phyloP scores from a whole-genome alignment of 2,113 vertebrate genomes.

The Sander vitreus region DNA sequence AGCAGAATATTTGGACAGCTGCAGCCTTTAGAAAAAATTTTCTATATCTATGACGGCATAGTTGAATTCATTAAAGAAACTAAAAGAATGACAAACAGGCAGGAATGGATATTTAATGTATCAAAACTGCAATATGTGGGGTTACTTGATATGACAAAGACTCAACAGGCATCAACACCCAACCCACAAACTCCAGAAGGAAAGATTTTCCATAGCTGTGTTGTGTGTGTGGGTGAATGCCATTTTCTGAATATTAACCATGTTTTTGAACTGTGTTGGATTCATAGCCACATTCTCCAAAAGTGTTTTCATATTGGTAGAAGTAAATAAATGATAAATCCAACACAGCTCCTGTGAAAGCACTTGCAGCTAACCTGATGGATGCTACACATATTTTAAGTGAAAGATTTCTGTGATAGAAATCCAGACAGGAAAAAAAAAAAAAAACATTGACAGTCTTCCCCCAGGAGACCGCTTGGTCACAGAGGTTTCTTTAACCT shows the following conservation, averaged over 20 bases:
- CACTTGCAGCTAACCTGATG: constrained; percentile 1
- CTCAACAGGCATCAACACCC: constrained; percentile 23
- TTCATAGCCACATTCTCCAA: constrained; percentile 10
- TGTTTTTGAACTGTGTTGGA: constrained; percentile 29
- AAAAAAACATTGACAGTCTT: background rate
- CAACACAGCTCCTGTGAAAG: constrained; percentile 4
- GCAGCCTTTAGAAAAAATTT: constrained; percentile 14
- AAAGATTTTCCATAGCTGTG: background rate
- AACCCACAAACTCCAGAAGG: background rate
- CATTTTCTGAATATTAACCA: constrained; percentile 16
- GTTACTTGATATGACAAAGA: constrained; percentile 16
- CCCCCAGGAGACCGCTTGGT: background rate
- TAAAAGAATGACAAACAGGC: background rate
- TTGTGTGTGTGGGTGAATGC: background rate
- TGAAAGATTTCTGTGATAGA: constrained; percentile 11
- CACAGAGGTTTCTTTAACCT: constrained; percentile 22
- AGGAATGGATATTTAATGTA: constrained; percentile 22
- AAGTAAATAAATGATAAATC: constrained; percentile 29
- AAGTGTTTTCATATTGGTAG: constrained; percentile 38
- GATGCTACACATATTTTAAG: background rate
- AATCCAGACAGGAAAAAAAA: background rate
- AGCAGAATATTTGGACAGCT: constrained; percentile 26
- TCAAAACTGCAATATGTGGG: constrained; percentile 20
- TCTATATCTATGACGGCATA: constrained; percentile 8
- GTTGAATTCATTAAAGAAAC: constrained; percentile 2